Conservation (phyloP, 1,140 invertebrate species). For the Drosophila watanabei region DNA sequence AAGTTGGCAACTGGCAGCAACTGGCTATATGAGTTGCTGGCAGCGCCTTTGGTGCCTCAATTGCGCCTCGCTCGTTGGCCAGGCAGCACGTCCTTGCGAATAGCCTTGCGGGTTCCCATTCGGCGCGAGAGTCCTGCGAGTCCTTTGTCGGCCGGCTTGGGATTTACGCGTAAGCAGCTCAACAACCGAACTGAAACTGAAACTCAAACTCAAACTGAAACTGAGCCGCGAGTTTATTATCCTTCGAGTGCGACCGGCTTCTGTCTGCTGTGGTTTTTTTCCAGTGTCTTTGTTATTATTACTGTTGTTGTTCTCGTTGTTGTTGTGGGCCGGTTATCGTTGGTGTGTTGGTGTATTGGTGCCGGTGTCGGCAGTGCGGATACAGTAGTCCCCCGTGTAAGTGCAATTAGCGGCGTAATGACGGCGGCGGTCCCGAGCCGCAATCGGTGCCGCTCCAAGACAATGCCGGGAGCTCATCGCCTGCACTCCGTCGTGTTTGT, state of each 20-base stretch:
- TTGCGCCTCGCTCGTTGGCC: constrained; percentile 70
- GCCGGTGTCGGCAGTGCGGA: neutral
- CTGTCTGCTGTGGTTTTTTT: constrained; percentile 34
- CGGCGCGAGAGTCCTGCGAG: neutral
- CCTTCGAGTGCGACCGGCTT: neutral
- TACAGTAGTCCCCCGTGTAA: constrained; percentile 20
- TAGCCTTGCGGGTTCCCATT: neutral
- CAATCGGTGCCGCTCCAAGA: constrained; percentile 30
- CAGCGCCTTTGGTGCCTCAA: constrained; percentile 52
- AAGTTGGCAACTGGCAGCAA: constrained; percentile 14
- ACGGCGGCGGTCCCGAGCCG: constrained; percentile 30
- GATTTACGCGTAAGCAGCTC: constrained; percentile 18
- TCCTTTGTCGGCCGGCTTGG: constrained; percentile 39
- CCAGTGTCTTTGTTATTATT: neutral
- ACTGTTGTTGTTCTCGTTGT: constrained; percentile 4
- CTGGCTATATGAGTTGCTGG: constrained; percentile 48
- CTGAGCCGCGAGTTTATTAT: constrained; percentile 17
- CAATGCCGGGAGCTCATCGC: constrained; percentile 20
- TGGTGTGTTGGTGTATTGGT: neutral
- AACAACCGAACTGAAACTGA: constrained; percentile 13
- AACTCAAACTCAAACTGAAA: neutral
- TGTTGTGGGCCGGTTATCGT: constrained; percentile 1
- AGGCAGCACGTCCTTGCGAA: constrained; percentile 54
- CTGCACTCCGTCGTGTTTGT: constrained; percentile 3
- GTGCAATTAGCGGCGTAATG: constrained; percentile 37